Base-by-base conservation (phyloP, 1,140 invertebrate species). In the Bombus ignitus region DNA sequence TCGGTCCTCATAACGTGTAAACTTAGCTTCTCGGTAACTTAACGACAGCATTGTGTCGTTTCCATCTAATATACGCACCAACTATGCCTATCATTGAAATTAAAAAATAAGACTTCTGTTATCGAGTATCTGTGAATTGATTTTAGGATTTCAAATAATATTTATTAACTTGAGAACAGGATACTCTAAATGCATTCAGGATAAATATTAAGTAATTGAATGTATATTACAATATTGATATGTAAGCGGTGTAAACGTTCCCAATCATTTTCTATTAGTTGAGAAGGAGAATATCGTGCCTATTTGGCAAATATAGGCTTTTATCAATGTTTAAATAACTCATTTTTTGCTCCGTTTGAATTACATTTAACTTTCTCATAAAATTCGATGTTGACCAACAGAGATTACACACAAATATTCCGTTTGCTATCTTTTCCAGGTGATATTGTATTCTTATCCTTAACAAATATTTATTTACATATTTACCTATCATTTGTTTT, bases 321-420 rank as follows among this genome's bases (percentile, higher is more conserved):
- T 71, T 32, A 44, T 59, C 25, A 6, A 6, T 18, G 4, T 70
- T 44, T 70, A 18, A 28, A 84, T 59, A 39, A 25, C 42, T 42
- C 76, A 44, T 22, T 13, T 18, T 22, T 35, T 42, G 12, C 18
- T 37, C 0, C 9, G 42, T 39, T 66, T 47, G 3, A 65, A 65
- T 73, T 32, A n/a, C 32, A 9, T 66, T 87, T 37, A 70, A n/a
- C 44, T 68, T 81, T 75, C 6, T 80, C 28, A 32, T 65, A 88
- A 87, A 84, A 90, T 88, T 91, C 84, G 90, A 90, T 79, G 82
- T 90, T 89, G 87, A 89, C 83, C 79, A 85, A 89, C 47, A 75
- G 6, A 8, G 6, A 53, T 53, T 22, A 81, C 28, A 74, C 62
- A 87, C 10, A 66, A 39, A 57, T 18, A 81, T 70, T 83, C 44